These are phyloP conservation scores for Pterostichus madidus DNA, from an alignment of 2,888 invertebrate genomes.

Conservation along the genomic window DNA sequence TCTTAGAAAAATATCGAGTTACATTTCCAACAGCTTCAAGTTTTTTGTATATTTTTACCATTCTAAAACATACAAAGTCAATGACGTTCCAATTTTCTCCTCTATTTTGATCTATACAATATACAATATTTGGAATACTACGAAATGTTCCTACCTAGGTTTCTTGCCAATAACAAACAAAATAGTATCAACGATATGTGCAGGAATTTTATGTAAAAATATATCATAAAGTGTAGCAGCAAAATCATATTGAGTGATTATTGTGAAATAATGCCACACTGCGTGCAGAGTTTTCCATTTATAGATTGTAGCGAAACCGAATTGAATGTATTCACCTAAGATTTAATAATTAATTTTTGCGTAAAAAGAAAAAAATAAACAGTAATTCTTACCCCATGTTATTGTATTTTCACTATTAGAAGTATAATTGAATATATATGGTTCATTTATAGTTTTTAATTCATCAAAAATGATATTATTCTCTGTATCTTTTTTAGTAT, in stretches of 20 bases:
- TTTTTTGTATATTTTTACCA: constrained; percentile 86
- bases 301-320: background rate
- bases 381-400: constrained; percentile 69
- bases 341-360: too few relatives aligned
- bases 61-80: constrained; percentile 77
- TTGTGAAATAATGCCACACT: background rate
- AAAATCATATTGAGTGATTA: background rate
- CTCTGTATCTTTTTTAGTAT: too few relatives aligned
- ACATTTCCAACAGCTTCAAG: constrained; percentile 87
- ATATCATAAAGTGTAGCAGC: too few relatives aligned
- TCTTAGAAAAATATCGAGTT: constrained; percentile 88
- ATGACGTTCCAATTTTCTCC: too few relatives aligned
- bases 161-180: constrained; percentile 81
- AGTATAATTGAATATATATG: constrained; percentile 55
- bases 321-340: background rate
- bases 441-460: constrained; percentile 1
- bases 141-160: constrained; percentile 76
- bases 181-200: constrained; percentile 81
- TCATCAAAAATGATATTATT: constrained; percentile 12
- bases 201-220: constrained; percentile 82
- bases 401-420: constrained; percentile 68
- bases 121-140: background rate
- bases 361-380: background rate
- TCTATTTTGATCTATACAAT: too few relatives aligned
- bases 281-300: background rate